Percentiles rank a stretch among this genome's conserved stretches.
These are phyloP conservation scores for Luffia ferchaultella DNA, from an alignment of 2,888 invertebrate genomes.

Conservation along the genomic window DNA sequence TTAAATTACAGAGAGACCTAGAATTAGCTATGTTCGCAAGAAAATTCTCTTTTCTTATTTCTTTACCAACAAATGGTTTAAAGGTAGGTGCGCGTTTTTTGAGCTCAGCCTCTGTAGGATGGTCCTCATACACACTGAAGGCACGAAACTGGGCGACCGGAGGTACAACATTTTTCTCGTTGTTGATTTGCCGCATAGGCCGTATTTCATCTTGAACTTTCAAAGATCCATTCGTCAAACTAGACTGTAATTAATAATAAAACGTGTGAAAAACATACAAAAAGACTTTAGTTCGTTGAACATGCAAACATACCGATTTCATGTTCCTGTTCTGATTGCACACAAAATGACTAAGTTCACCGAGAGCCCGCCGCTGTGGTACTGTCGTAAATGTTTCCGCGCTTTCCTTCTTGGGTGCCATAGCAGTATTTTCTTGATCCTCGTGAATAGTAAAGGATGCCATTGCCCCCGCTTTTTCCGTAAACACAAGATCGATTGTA, in stretches of 20 bases:
- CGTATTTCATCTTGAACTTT: conserved; percentile 59
- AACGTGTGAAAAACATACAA: conserved; percentile 5
- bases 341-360: conserved; percentile 68
- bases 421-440: conserved; percentile 77
- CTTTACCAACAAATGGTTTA: conserved; percentile 51
- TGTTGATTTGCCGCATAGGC: conserved; percentile 51
- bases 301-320: conserved; percentile 57
- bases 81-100: conserved; percentile 49
- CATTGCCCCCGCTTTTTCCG: conserved; percentile 62
- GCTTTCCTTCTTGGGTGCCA: conserved; percentile 61
- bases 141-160: conserved; percentile 79
- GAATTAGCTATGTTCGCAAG: conserved; percentile 41
- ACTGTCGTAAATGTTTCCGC: conserved; percentile 47
- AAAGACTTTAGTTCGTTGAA: conserved; percentile 4
- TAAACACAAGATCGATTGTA: conserved; percentile 12
- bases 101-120: conserved; percentile 45
- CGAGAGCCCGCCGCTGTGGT: conserved; percentile 71
- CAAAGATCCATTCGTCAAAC: conserved; percentile 49
- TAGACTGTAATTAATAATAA: conserved; percentile 29
- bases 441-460: conserved; percentile 79
- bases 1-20: conserved; percentile 32
- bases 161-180: conserved; percentile 57
- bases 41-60: conserved; percentile 40
- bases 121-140: conserved; percentile 79
- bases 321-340: conserved; percentile 58